A percentile compares a stretch with the other conserved stretches of the same genome.
These are phyloP conservation scores for Ophion costatus DNA, from an alignment of 2,888 invertebrate species.

Conservation along the genomic window DNA sequence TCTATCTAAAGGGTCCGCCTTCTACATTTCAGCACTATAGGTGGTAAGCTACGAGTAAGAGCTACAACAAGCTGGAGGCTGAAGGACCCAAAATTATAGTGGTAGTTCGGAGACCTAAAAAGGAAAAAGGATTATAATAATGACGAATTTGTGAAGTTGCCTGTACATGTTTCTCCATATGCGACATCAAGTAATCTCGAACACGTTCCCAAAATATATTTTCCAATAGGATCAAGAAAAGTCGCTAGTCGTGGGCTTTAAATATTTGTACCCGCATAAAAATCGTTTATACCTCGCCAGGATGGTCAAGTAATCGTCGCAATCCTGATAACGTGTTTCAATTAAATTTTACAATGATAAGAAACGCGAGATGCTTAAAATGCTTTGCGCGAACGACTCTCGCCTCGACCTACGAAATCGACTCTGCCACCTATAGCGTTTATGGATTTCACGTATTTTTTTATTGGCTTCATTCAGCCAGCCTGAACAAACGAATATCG, in stretches of 20 bases:
- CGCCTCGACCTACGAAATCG: conserved; percentile 26
- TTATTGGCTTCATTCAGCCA: conserved; percentile 51
- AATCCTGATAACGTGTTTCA: conserved; percentile 68
- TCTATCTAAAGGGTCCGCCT: too few relatives aligned
- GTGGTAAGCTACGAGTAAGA: too few relatives aligned
- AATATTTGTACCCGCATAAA: conserved; percentile 20
- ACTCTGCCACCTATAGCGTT: conserved; percentile 45
- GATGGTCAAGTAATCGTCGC: conserved; percentile 63
- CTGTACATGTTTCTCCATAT: conserved; percentile 8
- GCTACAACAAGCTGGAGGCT: too few relatives aligned
- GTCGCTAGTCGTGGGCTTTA: conserved; percentile 7
- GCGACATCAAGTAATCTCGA: conserved; percentile 21
- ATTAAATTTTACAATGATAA: conserved; percentile 69
- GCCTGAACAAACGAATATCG: conserved; percentile 48
- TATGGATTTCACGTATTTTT: conserved; percentile 56
- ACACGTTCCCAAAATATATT: conserved; percentile 31
- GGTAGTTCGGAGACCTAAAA: neutral
- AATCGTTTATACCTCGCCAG: conserved; percentile 47
- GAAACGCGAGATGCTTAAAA: conserved; percentile 56
- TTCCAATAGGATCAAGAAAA: conserved; percentile 48
- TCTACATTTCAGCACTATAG: too few relatives aligned
- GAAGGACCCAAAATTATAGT: too few relatives aligned
- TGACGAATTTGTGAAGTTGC: conserved; percentile 40
- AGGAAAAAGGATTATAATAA: neutral
- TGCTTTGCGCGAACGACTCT: conserved; percentile 56